phyloP scores from a whole-genome alignment of 2,888 invertebrate genomes.

The Ectemnius lituratus region DNA sequence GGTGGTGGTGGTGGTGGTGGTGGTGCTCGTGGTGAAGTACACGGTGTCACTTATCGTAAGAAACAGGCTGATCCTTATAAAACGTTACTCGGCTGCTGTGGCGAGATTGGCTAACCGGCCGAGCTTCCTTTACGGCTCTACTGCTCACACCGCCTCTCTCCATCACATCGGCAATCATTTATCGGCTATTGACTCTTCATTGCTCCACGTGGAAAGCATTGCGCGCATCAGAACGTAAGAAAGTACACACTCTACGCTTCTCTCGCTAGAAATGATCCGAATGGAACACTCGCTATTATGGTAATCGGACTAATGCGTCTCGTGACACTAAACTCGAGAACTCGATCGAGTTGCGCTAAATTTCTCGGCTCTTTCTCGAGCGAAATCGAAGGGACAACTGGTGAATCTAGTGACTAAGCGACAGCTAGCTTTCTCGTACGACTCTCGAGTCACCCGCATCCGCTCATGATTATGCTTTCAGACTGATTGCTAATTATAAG shows the following conservation, averaged over 20 bases:
- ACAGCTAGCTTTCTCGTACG: constrained; percentile 15
- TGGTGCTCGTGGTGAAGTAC: not conserved
- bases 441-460: constrained; percentile 24
- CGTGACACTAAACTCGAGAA: not conserved
- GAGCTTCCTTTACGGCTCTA: constrained; percentile 37
- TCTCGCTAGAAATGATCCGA: not conserved
- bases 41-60: constrained; percentile 44
- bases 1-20: not conserved
- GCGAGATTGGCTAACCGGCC: constrained; percentile 46
- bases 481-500: constrained; percentile 22
- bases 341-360: constrained; percentile 6
- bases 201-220: not conserved
- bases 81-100: constrained; percentile 48
- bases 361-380: constrained; percentile 36
- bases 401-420: constrained; percentile 53
- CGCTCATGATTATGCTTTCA: constrained; percentile 54
- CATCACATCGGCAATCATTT: constrained; percentile 5
- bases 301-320: not conserved
- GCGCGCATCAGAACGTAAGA: not conserved
- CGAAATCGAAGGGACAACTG: constrained; percentile 27
- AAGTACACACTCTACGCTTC: not conserved
- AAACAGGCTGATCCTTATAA: constrained; percentile 52
- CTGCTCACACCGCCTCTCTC: constrained; percentile 23
- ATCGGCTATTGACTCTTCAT: constrained; percentile 2
- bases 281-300: not conserved